Conservation (phyloP, 2,113 vertebrate species). For the Phyllostomus discolor region DNA sequence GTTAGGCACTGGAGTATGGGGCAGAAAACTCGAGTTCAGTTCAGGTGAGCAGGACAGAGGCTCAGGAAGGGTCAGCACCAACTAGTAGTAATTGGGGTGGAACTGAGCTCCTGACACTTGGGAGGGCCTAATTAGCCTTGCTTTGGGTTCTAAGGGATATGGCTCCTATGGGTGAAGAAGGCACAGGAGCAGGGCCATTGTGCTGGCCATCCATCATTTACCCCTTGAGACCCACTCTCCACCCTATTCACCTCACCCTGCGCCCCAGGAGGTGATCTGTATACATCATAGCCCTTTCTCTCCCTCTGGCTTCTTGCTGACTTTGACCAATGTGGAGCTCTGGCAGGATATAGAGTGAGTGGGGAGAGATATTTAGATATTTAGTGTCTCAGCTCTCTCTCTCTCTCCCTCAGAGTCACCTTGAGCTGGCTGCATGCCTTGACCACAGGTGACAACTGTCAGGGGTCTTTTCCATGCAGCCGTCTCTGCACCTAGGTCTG, state of each 20-base stretch:
- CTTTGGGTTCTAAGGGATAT: not conserved
- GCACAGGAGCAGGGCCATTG: not conserved
- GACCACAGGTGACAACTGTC: not conserved
- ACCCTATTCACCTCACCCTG: too few species aligned
- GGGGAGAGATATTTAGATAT: too few species aligned
- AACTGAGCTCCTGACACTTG: not conserved
- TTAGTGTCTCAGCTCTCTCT: not conserved
- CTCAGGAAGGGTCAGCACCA: rapidly evolving
- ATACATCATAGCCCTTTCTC: rapidly evolving
- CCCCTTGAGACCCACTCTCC: not conserved
- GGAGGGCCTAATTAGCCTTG: not conserved
- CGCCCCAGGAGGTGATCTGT: not conserved
- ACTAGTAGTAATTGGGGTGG: not conserved
- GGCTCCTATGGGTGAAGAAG: too few species aligned
- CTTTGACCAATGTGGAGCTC: not conserved
- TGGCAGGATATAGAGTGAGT: not conserved
- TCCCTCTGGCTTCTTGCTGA: not conserved
- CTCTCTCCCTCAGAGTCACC: not conserved
- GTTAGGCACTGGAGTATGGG: not conserved
- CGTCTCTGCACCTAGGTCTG: not conserved
- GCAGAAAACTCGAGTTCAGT: too few species aligned
- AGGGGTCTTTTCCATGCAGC: not conserved
- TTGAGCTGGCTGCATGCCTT: not conserved
- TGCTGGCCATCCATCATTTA: too few species aligned
- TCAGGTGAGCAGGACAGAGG: not conserved